Evolutionary conservation across 2,113 vertebrate species (phyloP), one percentile per base, ranked within the genome.

Genomic region (Chionomys nivalis): DNA sequence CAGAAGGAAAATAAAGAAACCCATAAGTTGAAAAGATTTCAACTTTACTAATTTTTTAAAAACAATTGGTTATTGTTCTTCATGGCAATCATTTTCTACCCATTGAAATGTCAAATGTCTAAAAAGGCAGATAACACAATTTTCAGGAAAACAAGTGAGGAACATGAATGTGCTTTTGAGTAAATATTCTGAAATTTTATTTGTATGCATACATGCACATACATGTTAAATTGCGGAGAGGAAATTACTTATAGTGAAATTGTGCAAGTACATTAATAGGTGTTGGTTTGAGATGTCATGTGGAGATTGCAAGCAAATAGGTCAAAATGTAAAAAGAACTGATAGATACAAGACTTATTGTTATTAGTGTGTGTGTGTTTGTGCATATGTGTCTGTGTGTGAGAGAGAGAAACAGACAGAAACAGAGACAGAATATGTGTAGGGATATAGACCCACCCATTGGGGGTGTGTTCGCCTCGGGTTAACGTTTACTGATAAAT

Each of bases 51-150:
- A 81, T 70, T 76, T 36, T 91, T 8, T 5, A 92, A 87, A 91
- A 89, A 47, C 23, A 93, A 91, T 79, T 61, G 49, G 39, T 91
- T 78, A 91, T 42, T 93, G 33, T 79, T 88, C 28, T 44, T 6
- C 81, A 77, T 0, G 65, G 24, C 17, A 36, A 87, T 90, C 7
- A 77, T 42, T 72, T 93, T 55, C 49, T 8, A 85, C 3, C 24
- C 19, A 77, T 9, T 47, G 61, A 89, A 63, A 33, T 55, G 3
- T 52, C 19, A 88, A 95, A 79, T 10, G n/a, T 10, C 0, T 1
- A 52, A 87, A 55, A 90, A 79, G 8, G 10, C 23, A 88, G 68
- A 78, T 86, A 87, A 72, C 44, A 19, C 44, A 65, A 55, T 70
- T 55, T 39, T 87, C 63, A 14, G 61, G 28, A 82, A 86, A 24